These are phyloP conservation scores for Phocoena sinus DNA, from an alignment of 2,113 vertebrate species.

Conservation along the genomic window DNA sequence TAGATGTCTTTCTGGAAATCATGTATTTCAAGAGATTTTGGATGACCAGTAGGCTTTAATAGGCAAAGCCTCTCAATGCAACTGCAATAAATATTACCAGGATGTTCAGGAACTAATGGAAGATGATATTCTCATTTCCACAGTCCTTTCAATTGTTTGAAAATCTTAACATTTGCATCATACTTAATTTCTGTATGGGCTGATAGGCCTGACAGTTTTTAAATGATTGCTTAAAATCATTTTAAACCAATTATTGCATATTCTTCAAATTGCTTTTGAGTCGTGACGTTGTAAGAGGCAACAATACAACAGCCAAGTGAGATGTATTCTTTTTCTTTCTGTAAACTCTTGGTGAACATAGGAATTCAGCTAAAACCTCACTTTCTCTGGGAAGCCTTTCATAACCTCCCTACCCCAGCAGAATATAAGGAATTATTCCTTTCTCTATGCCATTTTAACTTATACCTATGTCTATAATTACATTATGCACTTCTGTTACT, in stretches of 20 bases:
- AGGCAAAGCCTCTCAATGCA: constrained; percentile 75
- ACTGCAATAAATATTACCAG: constrained; percentile 83
- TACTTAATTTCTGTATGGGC: constrained; percentile 73
- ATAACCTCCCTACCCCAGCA: background rate
- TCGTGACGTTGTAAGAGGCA: constrained; percentile 85
- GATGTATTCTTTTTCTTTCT: constrained; percentile 82
- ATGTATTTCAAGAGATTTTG: constrained; percentile 53
- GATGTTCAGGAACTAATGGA: constrained; percentile 81
- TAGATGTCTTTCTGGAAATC: constrained; percentile 55
- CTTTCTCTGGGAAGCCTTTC: background rate
- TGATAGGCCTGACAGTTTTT: constrained; percentile 83
- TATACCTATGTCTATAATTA: background rate
- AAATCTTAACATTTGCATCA: constrained; percentile 81
- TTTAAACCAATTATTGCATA: constrained; percentile 84
- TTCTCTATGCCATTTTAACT: background rate
- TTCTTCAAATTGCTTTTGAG: constrained; percentile 87
- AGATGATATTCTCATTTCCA: constrained; percentile 81
- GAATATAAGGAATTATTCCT: background rate
- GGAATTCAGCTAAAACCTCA: constrained; percentile 52
- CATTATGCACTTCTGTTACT: background rate
- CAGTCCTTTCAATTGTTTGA: constrained; percentile 83
- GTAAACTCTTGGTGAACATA: constrained; percentile 86
- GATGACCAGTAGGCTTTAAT: constrained; percentile 36
- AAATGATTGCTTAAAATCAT: constrained; percentile 87
- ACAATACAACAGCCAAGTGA: constrained; percentile 87